Base-by-base conservation (phyloP, 2,797 vertebrate genomes). In the Phalloptychus januarius region DNA sequence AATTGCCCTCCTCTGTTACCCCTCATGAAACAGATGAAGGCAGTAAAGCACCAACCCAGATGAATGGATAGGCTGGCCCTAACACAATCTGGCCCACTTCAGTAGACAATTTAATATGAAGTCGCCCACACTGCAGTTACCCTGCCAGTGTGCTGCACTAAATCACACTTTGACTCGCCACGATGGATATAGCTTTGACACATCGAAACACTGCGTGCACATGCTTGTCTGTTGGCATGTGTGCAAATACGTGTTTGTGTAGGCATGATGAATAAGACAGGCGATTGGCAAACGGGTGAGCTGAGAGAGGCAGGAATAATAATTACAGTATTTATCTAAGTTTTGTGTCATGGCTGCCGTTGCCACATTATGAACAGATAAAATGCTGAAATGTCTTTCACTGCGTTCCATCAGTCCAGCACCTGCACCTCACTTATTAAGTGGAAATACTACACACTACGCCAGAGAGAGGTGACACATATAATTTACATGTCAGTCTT, bases 261-360 rank as follows among this genome's bases (percentile, higher is more conserved):
- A 71, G 82, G 77, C 77, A 85, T 92, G 92, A 94, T 92, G 88
- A 89, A 93, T 93, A 87, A 20, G 83, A 79, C 83, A 91, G 89
- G 54, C 74, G 31, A 92, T 89, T 67, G 45, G 83, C 87, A 91
- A 88, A 86, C 61, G 81, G 88, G 83, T 93, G 91, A 92, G 81
- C 87, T 76, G 90, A 87, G 90, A 93, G 86, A 93, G 85, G 87
- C 92, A 89, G 86, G 75, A 85, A 79, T 82, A 87, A 88, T 93
- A 92, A 93, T 94, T 91, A 92, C 78, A 86, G 91, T 90, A 94
- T 94, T 93, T 93, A 94, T 94, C 93, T 93, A 87, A 86, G 90
- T 94, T 91, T 91, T 83, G 89, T 93, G 92, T 92, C 92, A 93
- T 76, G 77, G 81, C 85, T 89, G 86, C 86, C 84, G 42, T 74